These are phyloP conservation scores for Brachynemurus nebulosus DNA, from an alignment of 2,888 invertebrate genomes.

Conservation along the genomic window DNA sequence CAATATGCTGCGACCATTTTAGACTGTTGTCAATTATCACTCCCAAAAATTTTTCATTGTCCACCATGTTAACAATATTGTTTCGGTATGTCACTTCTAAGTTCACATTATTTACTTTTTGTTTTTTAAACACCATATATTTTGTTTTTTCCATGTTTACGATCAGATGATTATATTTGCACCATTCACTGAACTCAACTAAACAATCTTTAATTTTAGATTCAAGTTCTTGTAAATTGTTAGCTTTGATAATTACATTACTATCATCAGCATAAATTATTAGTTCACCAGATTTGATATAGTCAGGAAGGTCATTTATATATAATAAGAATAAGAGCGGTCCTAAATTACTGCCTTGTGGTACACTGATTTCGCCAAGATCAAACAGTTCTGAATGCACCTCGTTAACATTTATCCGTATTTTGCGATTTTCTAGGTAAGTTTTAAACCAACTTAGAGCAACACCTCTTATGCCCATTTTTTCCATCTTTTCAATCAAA, in stretches of 20 bases:
- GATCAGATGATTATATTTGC: not conserved
- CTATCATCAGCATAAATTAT: not conserved
- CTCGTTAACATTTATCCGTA: too few relatives aligned
- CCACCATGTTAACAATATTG: too few relatives aligned
- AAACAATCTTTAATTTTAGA: not conserved
- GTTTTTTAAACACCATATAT: too few relatives aligned
- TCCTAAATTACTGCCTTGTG: not conserved
- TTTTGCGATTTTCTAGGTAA: too few relatives aligned
- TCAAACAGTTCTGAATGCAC: too few relatives aligned
- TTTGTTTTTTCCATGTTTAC: not conserved
- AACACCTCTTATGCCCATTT: too few relatives aligned
- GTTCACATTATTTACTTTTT: too few relatives aligned
- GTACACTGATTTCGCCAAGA: too few relatives aligned
- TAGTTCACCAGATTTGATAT: not conserved
- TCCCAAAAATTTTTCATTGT: not conserved
- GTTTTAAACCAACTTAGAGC: too few relatives aligned
- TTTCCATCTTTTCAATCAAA: too few relatives aligned
- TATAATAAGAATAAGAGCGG: not conserved
- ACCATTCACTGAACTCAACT: not conserved
- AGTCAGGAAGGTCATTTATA: not conserved
- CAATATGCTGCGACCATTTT: not conserved
- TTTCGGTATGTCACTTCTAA: too few relatives aligned
- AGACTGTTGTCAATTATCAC: not conserved
- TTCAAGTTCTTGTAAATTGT: not conserved
- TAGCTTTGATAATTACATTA: not conserved